Evolutionary conservation across 2,888 invertebrate species (phyloP).

Genomic region (Pelosia muscerda): DNA sequence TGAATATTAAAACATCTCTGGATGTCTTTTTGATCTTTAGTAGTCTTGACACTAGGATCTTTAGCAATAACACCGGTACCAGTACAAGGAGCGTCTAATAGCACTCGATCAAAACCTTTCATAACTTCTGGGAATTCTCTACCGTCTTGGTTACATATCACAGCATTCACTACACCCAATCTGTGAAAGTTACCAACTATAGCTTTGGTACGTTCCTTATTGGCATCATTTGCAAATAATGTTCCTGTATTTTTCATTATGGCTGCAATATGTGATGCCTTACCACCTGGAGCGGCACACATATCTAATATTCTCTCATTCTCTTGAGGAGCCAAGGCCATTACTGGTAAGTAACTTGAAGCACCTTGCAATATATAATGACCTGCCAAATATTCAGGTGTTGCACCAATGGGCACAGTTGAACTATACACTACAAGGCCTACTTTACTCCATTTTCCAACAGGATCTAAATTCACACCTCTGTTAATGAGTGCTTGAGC

Average conservation of each 20-base stretch:
- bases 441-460: slow-evolving; percentile 99
- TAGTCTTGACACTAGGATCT: slow-evolving; percentile 98
- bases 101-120: slow-evolving; percentile 97
- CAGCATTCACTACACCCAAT: slow-evolving; percentile 97
- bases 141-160: slow-evolving; percentile 96
- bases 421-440: slow-evolving; percentile 98
- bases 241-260: slow-evolving; percentile 99
- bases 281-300: slow-evolving; percentile 99
- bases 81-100: slow-evolving; percentile 99
- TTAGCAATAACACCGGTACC: slow-evolving; percentile 99
- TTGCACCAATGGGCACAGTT: slow-evolving; percentile 98
- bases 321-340: slow-evolving; percentile 98
- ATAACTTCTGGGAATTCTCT: slow-evolving; percentile 93
- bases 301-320: slow-evolving; percentile 98
- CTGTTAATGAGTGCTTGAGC: slow-evolving; percentile 98
- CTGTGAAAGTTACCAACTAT: slow-evolving; percentile 98
- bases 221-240: slow-evolving; percentile 98
- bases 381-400: slow-evolving; percentile 99
- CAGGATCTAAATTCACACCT: slow-evolving; percentile 99
- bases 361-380: slow-evolving; percentile 99
- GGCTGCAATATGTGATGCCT: slow-evolving; percentile 98
- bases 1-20: slow-evolving; percentile 97
- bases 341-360: slow-evolving; percentile 98
- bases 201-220: slow-evolving; percentile 95
- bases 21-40: slow-evolving; percentile 95